Evolutionary conservation across 1,140 invertebrate genomes (phyloP), one percentile per base, ranked within the genome.

Genomic region (Aphelenchoides fujianensis): DNA sequence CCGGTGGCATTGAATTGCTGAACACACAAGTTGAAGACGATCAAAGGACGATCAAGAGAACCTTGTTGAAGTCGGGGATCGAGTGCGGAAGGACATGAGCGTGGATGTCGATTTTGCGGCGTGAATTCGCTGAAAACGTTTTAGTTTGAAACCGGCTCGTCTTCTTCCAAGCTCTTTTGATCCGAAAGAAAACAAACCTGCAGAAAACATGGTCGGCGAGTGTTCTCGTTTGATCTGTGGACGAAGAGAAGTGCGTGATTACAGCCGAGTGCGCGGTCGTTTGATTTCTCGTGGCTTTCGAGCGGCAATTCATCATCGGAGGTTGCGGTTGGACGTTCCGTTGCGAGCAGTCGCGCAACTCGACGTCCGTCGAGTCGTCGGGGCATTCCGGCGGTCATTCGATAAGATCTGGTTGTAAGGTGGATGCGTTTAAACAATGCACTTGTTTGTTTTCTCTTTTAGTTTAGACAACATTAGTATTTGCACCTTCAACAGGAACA

Each of bases 1-100:
- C 89, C 89, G 1, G 86, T 86, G 74, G 89, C 89, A 12, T 89
- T 89, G 80, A 88, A 89, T 19, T 86, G 77, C 87, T 89, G 74
- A 5, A 81, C 55, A 37, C 16, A 41, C 16, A 73, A 76, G 12
- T 70, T 23, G 2, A 75, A 32, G 12, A 78, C 55, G 32, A 31
- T 35, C n/a, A 31, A 55, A 69, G 52, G 57, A 37, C 23, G 23
- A 32, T 28, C 48, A 32, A 62, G n/a, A n/a, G 28, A 76, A 88
- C 88, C 85, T 89, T 78, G 78, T 85, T 86, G 34, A 89, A 83
- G 76, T 89, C 85, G 2, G 89, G 88, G 86, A 88, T 88, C 31
- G 69, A 80, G 62, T 85, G 80, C 2, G 88, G 88, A 52, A 89
- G 79, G 79, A 89, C 88, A 76, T 89, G 88, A 23, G 86, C 88